Percentiles rank a stretch among this genome's conserved stretches.
Evolutionary conservation across 2,113 vertebrate species (phyloP).

Genomic region (Apodemus sylvaticus): DNA sequence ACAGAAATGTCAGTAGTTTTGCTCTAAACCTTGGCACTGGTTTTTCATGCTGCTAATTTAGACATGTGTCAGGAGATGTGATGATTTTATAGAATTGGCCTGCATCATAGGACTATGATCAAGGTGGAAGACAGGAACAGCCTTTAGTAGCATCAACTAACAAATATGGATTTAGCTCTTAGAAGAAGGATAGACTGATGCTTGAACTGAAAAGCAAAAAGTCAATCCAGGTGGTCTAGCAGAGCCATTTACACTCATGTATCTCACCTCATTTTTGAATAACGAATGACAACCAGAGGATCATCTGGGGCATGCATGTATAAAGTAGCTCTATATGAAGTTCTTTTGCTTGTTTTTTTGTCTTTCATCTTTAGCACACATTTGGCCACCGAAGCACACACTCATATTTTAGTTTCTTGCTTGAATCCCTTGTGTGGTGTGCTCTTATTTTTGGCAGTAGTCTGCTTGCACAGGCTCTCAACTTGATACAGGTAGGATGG

Average conservation of each 20-base stretch:
- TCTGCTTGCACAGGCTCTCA: background rate
- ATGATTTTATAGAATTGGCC: background rate
- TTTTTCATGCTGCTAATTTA: background rate
- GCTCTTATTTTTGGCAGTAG: background rate
- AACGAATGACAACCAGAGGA: background rate
- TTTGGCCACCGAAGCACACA: background rate
- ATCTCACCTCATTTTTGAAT: background rate
- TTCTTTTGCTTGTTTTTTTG: background rate
- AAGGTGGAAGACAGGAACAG: no score
- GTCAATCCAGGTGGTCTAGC: background rate
- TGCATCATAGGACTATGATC: background rate
- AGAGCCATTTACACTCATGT: background rate
- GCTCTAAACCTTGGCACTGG: background rate
- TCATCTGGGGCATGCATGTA: background rate
- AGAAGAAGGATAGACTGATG: background rate
- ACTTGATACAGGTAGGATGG: background rate
- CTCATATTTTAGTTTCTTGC: background rate
- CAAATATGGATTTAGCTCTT: background rate
- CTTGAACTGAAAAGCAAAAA: background rate
- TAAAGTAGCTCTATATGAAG: background rate
- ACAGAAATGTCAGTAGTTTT: background rate
- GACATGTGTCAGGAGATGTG: background rate
- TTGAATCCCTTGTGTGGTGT: background rate
- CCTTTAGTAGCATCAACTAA: background rate
- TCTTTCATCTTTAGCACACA: background rate